phyloP scores from a whole-genome alignment of 2,797 vertebrate species.

The Crypturellus tataupa region DNA sequence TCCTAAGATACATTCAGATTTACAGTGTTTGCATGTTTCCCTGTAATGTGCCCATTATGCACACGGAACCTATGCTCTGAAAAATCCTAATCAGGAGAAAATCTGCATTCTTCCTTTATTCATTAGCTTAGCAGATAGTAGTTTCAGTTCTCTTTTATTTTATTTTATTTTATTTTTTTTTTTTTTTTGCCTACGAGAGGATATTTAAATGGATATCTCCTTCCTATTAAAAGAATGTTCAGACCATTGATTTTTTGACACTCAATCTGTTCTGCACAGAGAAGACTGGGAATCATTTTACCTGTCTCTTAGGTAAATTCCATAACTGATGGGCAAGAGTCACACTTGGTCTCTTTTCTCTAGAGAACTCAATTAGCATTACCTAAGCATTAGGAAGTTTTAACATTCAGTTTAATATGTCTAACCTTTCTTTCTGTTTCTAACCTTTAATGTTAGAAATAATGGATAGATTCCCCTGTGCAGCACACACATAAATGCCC shows the following conservation, averaged over 20 bases:
- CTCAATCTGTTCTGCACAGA: background rate
- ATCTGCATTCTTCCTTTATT: background rate
- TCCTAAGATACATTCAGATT: rapidly evolving
- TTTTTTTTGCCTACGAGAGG: background rate
- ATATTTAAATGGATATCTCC: background rate
- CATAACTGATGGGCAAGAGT: background rate
- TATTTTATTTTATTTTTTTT: no score
- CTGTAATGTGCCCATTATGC: background rate
- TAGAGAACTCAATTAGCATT: background rate
- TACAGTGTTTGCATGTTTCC: background rate
- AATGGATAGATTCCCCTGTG: background rate
- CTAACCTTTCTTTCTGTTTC: background rate
- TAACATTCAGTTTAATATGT: background rate
- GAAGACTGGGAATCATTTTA: background rate
- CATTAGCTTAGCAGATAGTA: background rate
- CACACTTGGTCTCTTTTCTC: background rate
- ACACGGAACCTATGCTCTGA: background rate
- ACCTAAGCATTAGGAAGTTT: background rate
- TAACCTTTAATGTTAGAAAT: background rate
- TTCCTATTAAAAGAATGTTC: background rate
- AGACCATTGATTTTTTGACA: background rate
- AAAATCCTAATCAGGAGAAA: background rate
- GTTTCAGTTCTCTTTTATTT: background rate
- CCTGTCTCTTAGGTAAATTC: background rate
- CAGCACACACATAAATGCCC: background rate